Evolutionary conservation across 2,797 vertebrate genomes (phyloP).

Genomic region (Argentina silus): DNA sequence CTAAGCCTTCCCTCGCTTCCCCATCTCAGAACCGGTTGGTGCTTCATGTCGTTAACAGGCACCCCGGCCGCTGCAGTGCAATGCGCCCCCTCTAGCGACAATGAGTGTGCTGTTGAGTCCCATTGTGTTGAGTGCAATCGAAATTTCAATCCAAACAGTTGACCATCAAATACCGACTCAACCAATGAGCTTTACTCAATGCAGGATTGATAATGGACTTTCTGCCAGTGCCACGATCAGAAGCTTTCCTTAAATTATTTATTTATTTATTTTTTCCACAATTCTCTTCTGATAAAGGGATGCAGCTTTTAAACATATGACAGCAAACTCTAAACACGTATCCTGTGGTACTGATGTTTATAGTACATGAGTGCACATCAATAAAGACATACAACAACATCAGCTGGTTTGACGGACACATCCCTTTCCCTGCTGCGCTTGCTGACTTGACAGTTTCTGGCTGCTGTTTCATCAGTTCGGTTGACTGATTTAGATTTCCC

Average conservation of each 20-base stretch:
- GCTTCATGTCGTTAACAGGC: no score
- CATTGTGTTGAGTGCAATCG: neutral
- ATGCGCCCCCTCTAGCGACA: constrained; percentile 56
- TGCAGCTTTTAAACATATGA: neutral
- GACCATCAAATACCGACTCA: no score
- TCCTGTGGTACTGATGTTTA: neutral
- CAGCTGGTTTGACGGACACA: constrained; percentile 54
- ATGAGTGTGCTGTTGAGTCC: neutral
- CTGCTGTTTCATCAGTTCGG: constrained; percentile 43
- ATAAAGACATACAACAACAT: constrained; percentile 53
- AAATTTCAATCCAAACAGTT: constrained; percentile 32
- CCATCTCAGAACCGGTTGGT: no score
- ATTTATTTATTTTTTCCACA: neutral
- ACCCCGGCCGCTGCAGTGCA: neutral
- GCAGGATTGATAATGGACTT: no score
- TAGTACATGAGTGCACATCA: neutral
- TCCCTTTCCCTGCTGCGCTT: constrained; percentile 26
- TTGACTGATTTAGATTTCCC: constrained; percentile 37
- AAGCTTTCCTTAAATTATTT: no score
- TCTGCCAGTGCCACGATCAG: neutral
- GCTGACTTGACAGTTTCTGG: constrained; percentile 47
- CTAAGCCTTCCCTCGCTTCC: no score
- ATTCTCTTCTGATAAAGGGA: neutral
- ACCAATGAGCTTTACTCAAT: no score
- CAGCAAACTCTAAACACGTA: neutral